A percentile compares a stretch with the other conserved stretches of the same genome.
These are phyloP conservation scores for Sitophilus oryzae DNA, from an alignment of 1,140 invertebrate genomes.

Conservation along the genomic window DNA sequence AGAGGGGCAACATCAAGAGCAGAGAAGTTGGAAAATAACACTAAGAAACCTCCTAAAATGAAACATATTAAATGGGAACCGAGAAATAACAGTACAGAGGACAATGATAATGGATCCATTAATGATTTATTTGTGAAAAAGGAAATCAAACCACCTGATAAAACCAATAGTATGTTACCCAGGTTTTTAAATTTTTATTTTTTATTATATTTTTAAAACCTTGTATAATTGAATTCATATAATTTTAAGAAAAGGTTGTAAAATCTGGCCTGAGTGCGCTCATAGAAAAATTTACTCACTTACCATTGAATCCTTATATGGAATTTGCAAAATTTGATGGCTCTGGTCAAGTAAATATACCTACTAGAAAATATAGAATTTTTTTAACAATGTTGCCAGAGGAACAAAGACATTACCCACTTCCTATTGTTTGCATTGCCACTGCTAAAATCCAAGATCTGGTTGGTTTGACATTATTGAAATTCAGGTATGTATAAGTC, in stretches of 20 bases:
- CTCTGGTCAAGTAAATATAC: constrained; percentile 63
- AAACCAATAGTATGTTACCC: constrained; percentile 5
- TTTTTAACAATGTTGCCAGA: constrained; percentile 81
- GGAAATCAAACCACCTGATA: constrained; percentile 40
- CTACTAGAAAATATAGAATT: constrained; percentile 74
- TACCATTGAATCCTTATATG: constrained; percentile 78
- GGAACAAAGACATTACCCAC: constrained; percentile 74
- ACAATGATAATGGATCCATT: constrained; percentile 26
- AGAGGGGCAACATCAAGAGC: constrained; percentile 84
- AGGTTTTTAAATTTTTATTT: neutral
- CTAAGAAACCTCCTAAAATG: constrained; percentile 71
- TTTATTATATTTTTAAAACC: neutral
- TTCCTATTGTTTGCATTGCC: constrained; percentile 72
- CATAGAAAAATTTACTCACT: constrained; percentile 65
- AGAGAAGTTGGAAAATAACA: constrained; percentile 83
- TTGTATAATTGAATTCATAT: neutral
- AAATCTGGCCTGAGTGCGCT: constrained; percentile 65
- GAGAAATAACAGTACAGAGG: constrained; percentile 31
- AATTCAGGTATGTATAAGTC: too few relatives aligned
- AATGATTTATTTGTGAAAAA: constrained; percentile 62
- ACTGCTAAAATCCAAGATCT: constrained; percentile 85
- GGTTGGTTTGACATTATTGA: constrained; percentile 89
- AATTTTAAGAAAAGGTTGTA: neutral
- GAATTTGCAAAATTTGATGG: constrained; percentile 91
- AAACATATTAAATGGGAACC: constrained; percentile 74